Conservation (phyloP, 2,797 vertebrate genomes). For the Brachymystax lenok region DNA sequence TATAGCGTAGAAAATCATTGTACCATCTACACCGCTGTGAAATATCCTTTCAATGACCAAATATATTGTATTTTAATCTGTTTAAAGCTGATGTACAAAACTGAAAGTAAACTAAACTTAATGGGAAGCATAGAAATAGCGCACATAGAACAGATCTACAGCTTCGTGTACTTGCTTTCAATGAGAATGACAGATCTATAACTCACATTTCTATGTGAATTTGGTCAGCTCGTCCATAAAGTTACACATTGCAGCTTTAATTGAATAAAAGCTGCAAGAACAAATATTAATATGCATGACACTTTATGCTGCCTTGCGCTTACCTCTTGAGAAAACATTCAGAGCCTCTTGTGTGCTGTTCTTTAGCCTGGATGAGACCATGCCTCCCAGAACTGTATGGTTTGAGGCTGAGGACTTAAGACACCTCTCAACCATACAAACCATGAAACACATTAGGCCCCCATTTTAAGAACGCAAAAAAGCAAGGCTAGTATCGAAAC, state of each 20-base stretch:
- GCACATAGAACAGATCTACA: no score
- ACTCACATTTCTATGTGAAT: no score
- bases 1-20: no score
- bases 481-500: not conserved
- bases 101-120: no score
- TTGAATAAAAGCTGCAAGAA: slow-evolving; percentile 13
- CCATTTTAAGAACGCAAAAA: not conserved
- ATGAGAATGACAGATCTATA: no score
- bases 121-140: no score
- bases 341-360: not conserved
- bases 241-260: slow-evolving; percentile 2
- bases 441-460: not conserved
- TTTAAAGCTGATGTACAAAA: not conserved
- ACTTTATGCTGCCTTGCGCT: slow-evolving; percentile 7
- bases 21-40: no score
- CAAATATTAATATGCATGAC: slow-evolving; percentile 5
- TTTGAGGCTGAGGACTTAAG: not conserved
- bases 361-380: not conserved
- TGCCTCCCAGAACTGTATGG: not conserved
- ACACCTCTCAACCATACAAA: not conserved
- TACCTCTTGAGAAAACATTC: slow-evolving; percentile 1
- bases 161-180: no score
- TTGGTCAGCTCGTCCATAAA: no score
- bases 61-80: slow-evolving; percentile 14
- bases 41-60: no score